Percentiles rank a stretch among this genome's conserved stretches.
phyloP scores from a whole-genome alignment of 2,797 vertebrate species.

The Melanogrammus aeglefinus region DNA sequence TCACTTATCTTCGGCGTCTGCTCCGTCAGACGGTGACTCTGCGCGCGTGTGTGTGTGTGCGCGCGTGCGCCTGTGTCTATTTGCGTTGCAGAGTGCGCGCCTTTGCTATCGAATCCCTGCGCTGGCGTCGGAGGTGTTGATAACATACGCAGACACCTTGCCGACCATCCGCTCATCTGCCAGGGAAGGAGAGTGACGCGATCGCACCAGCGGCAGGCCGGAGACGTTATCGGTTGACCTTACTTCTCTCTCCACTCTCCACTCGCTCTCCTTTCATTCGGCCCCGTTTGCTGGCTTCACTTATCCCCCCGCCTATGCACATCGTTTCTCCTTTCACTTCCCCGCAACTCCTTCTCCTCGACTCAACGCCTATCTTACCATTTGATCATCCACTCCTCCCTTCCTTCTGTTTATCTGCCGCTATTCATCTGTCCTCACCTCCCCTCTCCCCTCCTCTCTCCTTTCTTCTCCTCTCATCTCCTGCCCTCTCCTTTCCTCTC shows the following conservation, averaged over 20 bases:
- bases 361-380: background rate
- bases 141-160: slow-evolving; percentile 1
- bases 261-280: background rate
- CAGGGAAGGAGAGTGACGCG: no score
- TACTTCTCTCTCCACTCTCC: background rate
- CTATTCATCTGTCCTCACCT: slow-evolving; percentile 13
- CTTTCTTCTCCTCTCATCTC: slow-evolving; percentile 2
- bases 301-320: background rate
- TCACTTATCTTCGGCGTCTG: slow-evolving; percentile 46
- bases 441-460: background rate
- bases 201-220: background rate
- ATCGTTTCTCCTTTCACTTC: background rate
- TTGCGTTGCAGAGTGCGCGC: slow-evolving; percentile 15
- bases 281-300: background rate
- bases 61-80: slow-evolving; percentile 16
- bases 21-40: slow-evolving; percentile 25
- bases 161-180: background rate
- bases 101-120: slow-evolving; percentile 29
- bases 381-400: slow-evolving; percentile 3
- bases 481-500: background rate
- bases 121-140: background rate
- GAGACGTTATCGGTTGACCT: background rate
- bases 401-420: background rate
- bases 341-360: background rate
- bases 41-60: slow-evolving; percentile 20